These are phyloP conservation scores for Chelmon rostratus DNA, from an alignment of 2,797 vertebrate species.

Conservation along the genomic window DNA sequence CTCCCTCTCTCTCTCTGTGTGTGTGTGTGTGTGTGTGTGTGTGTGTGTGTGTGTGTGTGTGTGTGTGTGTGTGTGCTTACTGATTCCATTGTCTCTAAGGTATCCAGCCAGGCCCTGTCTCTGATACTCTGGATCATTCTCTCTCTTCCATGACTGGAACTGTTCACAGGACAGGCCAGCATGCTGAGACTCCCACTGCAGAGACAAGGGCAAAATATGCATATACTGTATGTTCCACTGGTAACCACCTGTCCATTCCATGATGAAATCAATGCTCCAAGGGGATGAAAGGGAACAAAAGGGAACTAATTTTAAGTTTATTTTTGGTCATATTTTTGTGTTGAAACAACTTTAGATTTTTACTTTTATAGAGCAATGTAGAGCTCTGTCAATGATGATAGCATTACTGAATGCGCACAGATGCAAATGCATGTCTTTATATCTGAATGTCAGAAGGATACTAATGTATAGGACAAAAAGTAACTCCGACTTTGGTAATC, in stretches of 20 bases:
- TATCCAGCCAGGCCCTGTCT: conserved; percentile 92
- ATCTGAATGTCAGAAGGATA: no score
- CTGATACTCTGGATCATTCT: conserved; percentile 94
- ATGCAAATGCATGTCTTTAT: no score
- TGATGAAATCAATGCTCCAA: not conserved
- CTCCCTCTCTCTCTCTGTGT: no score
- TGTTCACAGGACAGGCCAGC: conserved; percentile 90
- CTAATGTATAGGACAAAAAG: no score
- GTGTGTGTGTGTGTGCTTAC: conserved; percentile 76
- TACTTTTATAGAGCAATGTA: no score
- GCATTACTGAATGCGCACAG: no score
- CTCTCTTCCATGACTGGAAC: conserved; percentile 93
- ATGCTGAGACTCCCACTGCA: conserved; percentile 94
- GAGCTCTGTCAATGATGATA: no score
- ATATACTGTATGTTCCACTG: not conserved
- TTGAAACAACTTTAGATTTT: no score
- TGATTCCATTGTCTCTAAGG: conserved; percentile 93
- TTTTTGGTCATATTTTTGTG: no score
- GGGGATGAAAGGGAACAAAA: not conserved
- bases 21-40: not conserved
- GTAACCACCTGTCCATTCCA: not conserved
- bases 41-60: not conserved
- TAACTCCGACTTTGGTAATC: no score
- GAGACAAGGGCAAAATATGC: conserved; percentile 9
- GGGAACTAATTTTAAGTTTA: not conserved